Base-by-base conservation (phyloP, 2,888 invertebrate species). In the Ganaspis brasiliensis region DNA sequence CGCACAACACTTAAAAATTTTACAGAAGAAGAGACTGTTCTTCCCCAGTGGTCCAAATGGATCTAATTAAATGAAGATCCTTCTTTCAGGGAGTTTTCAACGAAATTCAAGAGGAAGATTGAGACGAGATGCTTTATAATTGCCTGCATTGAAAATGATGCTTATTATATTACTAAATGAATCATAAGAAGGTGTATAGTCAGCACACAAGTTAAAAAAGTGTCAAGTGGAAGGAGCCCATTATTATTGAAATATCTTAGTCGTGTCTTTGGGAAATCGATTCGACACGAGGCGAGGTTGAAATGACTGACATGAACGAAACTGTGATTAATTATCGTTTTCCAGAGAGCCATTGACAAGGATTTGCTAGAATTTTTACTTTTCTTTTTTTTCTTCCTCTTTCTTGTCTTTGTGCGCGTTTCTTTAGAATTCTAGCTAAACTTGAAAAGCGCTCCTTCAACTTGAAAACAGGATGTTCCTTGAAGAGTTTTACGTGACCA, bases 241-340 rank as follows among this genome's bases (percentile, higher is more conserved):
- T 67, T 67, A 24, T 67, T 40, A 67, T 67, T 67, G 24, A 67
- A 67, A 67, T 67, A 45, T 67, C 24, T 21, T 21, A 67, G 67
- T 45, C 45, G 67, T 14, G 45, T 24, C 40, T 45, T 67, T 67
- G 45, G 24, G 45, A 67, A 67, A 67, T 67, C 67, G 24, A 67
- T 67, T 67, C 67, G 67, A 37, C 67, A 40, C 67, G 67, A 67
- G 67, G 67, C 21, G 24, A 21, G 67, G 40, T 63, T 63, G 19
- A 19, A 63, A 63, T 63, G 63, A 67, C 24, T 67, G 67, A 67
- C 3, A 14, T 24, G 67, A 45, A n/a, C 67, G 45, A 24, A 67
- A 40, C 40, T n/a, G 67, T 67, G 67, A 67, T 67, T 67, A 67
- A 45, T 67, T 67, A 40, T 24, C 40, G 40, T 67, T 67, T 67